Conservation (phyloP, 2,113 vertebrate species). For the Ptilorrhoa leucosticta region DNA sequence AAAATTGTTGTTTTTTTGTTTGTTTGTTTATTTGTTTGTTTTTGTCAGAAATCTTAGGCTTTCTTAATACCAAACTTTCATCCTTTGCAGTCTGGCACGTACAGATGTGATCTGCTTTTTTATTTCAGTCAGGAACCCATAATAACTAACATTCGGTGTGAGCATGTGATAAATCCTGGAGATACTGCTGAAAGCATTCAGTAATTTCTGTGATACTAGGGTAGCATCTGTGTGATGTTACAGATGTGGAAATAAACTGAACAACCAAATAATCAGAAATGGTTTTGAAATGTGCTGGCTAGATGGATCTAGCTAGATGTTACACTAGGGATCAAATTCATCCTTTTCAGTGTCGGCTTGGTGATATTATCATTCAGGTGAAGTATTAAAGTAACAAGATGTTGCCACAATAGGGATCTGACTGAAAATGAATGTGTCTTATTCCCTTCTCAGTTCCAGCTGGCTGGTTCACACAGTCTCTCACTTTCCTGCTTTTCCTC, state of each 20-base stretch:
- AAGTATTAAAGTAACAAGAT: constrained; percentile 41
- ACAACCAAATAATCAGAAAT: constrained; percentile 7
- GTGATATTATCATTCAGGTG: constrained; percentile 30
- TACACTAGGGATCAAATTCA: constrained; percentile 33
- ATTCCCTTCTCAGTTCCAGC: constrained; percentile 52
- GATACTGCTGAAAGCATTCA: neutral
- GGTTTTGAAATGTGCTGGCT: constrained; percentile 20
- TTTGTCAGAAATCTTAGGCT: neutral
- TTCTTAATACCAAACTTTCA: neutral
- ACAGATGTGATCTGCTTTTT: neutral
- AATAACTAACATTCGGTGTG: neutral
- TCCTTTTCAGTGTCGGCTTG: neutral
- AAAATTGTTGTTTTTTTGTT: neutral
- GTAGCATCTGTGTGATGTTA: neutral
- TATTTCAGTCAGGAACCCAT: neutral
- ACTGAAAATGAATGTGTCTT: constrained; percentile 53
- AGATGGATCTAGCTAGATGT: neutral
- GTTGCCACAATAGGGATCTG: constrained; percentile 22
- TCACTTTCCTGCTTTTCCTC: constrained; percentile 12
- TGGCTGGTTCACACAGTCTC: constrained; percentile 26
- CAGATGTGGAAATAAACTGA: constrained; percentile 38
- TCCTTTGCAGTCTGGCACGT: neutral
- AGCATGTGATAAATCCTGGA: neutral
- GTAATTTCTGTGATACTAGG: neutral
- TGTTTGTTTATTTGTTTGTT: no score